These are phyloP conservation scores for Polietes domitor DNA, from an alignment of 2,888 invertebrate species.

Conservation along the genomic window DNA sequence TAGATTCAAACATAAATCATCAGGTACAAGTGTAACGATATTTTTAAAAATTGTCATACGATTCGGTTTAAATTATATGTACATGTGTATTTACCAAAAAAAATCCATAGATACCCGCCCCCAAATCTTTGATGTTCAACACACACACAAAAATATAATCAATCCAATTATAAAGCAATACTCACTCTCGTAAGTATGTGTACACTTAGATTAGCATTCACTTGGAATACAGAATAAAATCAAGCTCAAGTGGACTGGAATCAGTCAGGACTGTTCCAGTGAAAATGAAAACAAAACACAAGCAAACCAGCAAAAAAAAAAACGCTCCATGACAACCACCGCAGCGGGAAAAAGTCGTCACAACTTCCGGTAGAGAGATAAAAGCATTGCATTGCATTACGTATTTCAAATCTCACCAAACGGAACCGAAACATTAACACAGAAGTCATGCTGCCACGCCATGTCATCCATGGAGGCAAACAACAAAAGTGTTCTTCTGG, in stretches of 20 bases:
- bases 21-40: too few species aligned
- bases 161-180: neutral
- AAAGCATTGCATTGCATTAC: conserved; percentile 45
- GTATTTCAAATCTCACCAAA: conserved; percentile 44
- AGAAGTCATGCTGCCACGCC: conserved; percentile 21
- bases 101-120: too few species aligned
- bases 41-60: too few species aligned
- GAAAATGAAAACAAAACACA: too few species aligned
- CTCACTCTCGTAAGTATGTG: too few species aligned
- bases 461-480: conserved; percentile 28
- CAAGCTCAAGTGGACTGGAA: neutral
- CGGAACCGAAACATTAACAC: conserved; percentile 57
- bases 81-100: too few species aligned
- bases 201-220: neutral
- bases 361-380: conserved; percentile 57
- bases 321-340: neutral
- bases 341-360: conserved; percentile 5
- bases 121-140: neutral
- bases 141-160: neutral
- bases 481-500: conserved; percentile 34
- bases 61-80: too few species aligned
- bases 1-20: too few species aligned
- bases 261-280: neutral
- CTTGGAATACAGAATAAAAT: too few species aligned
- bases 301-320: neutral